Base-by-base conservation (phyloP, 1,140 invertebrate species). In the Telenomus remus region DNA sequence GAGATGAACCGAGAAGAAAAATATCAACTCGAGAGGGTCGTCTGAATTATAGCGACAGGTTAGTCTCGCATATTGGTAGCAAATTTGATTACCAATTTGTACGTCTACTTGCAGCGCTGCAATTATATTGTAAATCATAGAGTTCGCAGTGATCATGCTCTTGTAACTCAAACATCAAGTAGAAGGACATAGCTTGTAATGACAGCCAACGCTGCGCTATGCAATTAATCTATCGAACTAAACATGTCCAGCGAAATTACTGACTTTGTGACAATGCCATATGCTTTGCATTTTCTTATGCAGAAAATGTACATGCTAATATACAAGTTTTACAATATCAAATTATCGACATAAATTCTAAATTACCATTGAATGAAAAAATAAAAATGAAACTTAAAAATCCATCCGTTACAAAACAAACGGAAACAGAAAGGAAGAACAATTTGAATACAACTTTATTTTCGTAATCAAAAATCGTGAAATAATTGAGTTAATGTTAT, bases 121-220 rank as follows among this genome's bases (percentile, higher is more conserved):
- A 71, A 72, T 72, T 71, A 71, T 57, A 71, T 27, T 3, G 14
- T 44, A 71, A 71, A 71, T 71, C 47, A 71, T 51, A 70, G 57
- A 50, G 56, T 70, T 59, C 16, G 15, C 13, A 70, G 43, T 35
- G 49, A 53, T 53, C 55, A 43, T 49, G 49, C 13, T 27, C 19
- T 27, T 50, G 57, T 69, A 61, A 61, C 51, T 70, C 51, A 61
- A 70, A 70, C 51, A 54, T 70, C 42, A 60, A 43, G 43, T 69
- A 60, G 65, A 69, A 69, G 65, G 65, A 63, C 68, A 44, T 49
- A 53, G 6, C 10, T 53, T 27, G 19, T 27, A 64, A 56, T 72
- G 69, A 72, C 54, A 72, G 55, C 53, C 50, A 49, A 12, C 44
- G 4, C 3, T n/a, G 44, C 12, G 6, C 42, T 59, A 35, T 59